Evolutionary conservation across 2,113 vertebrate genomes (phyloP).

Genomic region (Canis aureus): DNA sequence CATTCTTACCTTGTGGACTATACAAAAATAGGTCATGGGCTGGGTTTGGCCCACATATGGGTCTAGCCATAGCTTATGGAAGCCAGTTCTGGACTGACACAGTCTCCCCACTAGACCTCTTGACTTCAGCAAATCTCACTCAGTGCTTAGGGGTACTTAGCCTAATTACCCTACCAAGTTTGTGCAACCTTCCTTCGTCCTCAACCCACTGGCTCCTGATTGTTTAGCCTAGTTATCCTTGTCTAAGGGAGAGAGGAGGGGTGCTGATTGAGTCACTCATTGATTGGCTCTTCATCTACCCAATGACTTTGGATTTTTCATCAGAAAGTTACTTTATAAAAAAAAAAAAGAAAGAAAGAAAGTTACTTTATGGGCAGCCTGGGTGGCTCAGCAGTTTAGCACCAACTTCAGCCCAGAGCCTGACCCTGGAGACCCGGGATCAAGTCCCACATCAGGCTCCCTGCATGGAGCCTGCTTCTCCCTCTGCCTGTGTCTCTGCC

Average conservation of each 20-base stretch:
- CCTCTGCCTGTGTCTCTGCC: too few relatives aligned
- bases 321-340: neutral
- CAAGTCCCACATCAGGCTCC: too few relatives aligned
- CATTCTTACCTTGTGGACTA: neutral
- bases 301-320: neutral
- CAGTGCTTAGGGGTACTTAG: neutral
- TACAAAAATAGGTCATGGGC: neutral
- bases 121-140: neutral
- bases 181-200: neutral
- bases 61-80: neutral
- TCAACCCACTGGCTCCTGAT: neutral
- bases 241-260: neutral
- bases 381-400: too few relatives aligned
- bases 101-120: neutral
- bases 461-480: too few relatives aligned
- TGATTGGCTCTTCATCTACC: neutral
- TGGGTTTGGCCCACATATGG: neutral
- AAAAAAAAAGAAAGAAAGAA: neutral
- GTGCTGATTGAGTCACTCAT: neutral
- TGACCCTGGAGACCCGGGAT: too few relatives aligned
- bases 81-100: neutral
- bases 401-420: too few relatives aligned
- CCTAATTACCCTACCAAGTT: neutral
- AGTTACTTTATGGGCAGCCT: neutral
- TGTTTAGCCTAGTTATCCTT: neutral